phyloP scores from a whole-genome alignment of 2,888 invertebrate species.

The Petrolisthes manimaculis region DNA sequence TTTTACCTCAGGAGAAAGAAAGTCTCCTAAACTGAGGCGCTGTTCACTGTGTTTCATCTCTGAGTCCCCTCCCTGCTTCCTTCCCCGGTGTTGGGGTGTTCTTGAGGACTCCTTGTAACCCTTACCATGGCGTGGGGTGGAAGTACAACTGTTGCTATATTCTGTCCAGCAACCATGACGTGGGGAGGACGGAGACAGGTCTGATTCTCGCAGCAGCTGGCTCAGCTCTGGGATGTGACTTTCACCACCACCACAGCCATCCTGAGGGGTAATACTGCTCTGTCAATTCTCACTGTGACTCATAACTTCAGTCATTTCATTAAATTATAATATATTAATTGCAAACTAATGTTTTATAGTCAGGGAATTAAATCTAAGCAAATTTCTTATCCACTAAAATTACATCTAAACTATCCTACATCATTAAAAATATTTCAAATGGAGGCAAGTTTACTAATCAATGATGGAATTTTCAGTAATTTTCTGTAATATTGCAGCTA shows the following conservation, averaged over 20 bases:
- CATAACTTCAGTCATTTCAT: not conserved
- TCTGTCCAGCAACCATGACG: not conserved
- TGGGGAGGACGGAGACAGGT: not conserved
- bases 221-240: constrained; percentile 20
- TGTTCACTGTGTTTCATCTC: constrained; percentile 51
- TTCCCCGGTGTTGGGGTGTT: constrained; percentile 24
- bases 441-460: too few relatives aligned
- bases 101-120: constrained; percentile 8
- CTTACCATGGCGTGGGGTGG: constrained; percentile 1
- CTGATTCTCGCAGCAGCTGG: constrained; percentile 24
- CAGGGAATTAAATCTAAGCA: too few relatives aligned
- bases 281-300: not conserved
- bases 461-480: too few relatives aligned
- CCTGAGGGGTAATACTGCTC: not conserved
- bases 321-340: not conserved
- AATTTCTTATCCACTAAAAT: too few relatives aligned
- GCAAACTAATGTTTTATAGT: too few relatives aligned
- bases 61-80: constrained; percentile 9
- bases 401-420: too few relatives aligned
- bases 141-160: not conserved
- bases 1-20: constrained; percentile 35
- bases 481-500: too few relatives aligned
- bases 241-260: not conserved
- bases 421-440: too few relatives aligned
- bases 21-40: constrained; percentile 48